Base-by-base conservation (phyloP, 64 coral and sea anemone genomes). In the Dendronephthya gigantea region DNA sequence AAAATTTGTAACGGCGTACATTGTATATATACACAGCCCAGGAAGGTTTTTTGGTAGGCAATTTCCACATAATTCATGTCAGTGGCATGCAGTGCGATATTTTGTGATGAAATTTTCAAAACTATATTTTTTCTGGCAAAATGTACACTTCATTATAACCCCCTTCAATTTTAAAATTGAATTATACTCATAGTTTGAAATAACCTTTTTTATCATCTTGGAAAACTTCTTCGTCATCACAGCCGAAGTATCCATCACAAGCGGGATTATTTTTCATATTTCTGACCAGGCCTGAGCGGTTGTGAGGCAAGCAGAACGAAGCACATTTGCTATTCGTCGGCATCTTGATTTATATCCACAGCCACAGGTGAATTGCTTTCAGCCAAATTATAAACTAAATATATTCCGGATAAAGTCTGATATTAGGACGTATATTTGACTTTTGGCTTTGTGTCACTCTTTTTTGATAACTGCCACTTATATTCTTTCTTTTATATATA, bases 181-280 rank as follows among this genome's bases (percentile, higher is more conserved):
- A n/a, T n/a, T n/a, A n/a, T n/a, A n/a, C n/a, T 52, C 55, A 62
- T n/a, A 62, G 25, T 27, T 39, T 79, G 2, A 34, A 79, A 16
- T 15, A 36, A 79, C 72, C 72, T 79, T 79, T 79, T 19, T 39
- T 33, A 79, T 79, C 72, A 33, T 79, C 29, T 36, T 8, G 72
- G 29, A 36, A 34, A 29, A 16, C 6, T 79, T 36, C 32, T 36
- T 79, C 72, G 15, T 79, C 72, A 79, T 79, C 72, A 19, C 72
- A 79, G 14, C 72, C 72, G 72, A 79, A 79, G 72, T 79, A 79
- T 79, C 72, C 72, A 79, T 79, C 72, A 79, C 72, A 79, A 36
- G n/a, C n/a, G n/a, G 32, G 72, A 79, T 39, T 79, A 34, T 79
- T 34, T 29, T 35, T 79, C 34, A 36, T 79, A 34, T 35, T 79